A percentile compares a stretch with the other conserved stretches of the same genome.
phyloP scores from a whole-genome alignment of 2,888 invertebrate genomes.

The Rhagonycha fulva region DNA sequence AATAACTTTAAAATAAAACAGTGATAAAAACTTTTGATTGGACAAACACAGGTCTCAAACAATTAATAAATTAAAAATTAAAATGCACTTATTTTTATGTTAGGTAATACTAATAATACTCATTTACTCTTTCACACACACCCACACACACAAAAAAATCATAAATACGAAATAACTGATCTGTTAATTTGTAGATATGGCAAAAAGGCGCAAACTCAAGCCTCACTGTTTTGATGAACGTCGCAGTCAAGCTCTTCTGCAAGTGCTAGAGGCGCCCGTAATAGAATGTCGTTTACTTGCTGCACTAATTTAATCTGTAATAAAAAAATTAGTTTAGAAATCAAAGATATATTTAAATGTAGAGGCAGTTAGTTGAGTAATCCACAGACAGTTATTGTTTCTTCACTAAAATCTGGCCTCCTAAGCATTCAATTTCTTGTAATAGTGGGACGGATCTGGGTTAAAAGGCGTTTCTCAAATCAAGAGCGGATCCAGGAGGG shows the following conservation, averaged over 20 bases:
- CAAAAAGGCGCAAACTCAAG: slow-evolving; percentile 23
- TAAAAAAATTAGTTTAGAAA: slow-evolving; percentile 26
- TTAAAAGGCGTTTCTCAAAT: too few relatives aligned
- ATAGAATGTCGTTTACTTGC: slow-evolving; percentile 46
- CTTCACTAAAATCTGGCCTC: neutral
- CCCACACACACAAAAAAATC: neutral
- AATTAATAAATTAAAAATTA: neutral
- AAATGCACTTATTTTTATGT: neutral
- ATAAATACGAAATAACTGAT: slow-evolving; percentile 30
- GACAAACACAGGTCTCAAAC: neutral
- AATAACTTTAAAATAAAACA: neutral
- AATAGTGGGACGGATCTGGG: neutral
- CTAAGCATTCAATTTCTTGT: neutral
- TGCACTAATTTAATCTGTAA: slow-evolving; percentile 50
- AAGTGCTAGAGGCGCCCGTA: slow-evolving; percentile 52
- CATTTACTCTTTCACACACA: neutral
- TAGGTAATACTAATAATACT: neutral
- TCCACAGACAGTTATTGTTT: neutral
- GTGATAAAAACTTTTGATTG: neutral
- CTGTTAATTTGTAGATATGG: slow-evolving; percentile 31
- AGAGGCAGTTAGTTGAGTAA: slow-evolving; percentile 4
- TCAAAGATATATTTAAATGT: neutral
- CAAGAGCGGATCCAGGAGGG: too few relatives aligned
- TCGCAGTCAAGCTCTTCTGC: slow-evolving; percentile 49
- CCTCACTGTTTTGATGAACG: slow-evolving; percentile 28